Conservation (phyloP, 2,888 invertebrate genomes). For the Hirtodrosophila alboralis region DNA sequence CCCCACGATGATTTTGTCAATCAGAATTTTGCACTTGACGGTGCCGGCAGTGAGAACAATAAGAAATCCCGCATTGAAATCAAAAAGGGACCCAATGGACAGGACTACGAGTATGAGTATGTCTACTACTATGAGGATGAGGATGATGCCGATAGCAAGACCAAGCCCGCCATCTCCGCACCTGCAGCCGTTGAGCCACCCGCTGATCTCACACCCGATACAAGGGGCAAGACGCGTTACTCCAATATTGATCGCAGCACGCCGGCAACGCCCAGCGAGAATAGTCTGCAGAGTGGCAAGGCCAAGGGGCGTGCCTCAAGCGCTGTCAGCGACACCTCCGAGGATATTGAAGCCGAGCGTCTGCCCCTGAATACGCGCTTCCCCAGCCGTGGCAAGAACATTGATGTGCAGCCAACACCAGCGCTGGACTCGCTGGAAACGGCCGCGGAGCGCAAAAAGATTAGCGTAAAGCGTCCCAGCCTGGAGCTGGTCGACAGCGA, state of each 20-base stretch:
- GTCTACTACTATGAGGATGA: slow-evolving; percentile 96
- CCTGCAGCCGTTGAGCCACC: slow-evolving; percentile 55
- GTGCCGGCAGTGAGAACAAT: slow-evolving; percentile 88
- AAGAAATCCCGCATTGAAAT: slow-evolving; percentile 91
- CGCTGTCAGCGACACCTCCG: slow-evolving; percentile 41
- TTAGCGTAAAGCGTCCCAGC: slow-evolving; percentile 88
- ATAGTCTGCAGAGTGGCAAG: slow-evolving; percentile 88
- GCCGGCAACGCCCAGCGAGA: slow-evolving; percentile 85
- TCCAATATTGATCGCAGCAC: slow-evolving; percentile 83
- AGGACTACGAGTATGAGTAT: slow-evolving; percentile 96
- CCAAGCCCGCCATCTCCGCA: slow-evolving; percentile 82
- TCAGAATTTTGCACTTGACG: slow-evolving; percentile 86
- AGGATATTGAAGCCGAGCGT: slow-evolving; percentile 84
- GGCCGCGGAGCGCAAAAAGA: slow-evolving; percentile 83
- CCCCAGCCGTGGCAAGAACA: slow-evolving; percentile 88
- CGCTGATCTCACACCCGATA: slow-evolving; percentile 81
- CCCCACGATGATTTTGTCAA: slow-evolving; percentile 82
- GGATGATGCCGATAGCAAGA: slow-evolving; percentile 85
- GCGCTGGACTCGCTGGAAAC: slow-evolving; percentile 87
- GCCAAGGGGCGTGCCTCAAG: slow-evolving; percentile 84
- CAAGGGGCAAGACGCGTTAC: slow-evolving; percentile 84
- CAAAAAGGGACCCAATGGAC: slow-evolving; percentile 94
- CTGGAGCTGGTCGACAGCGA: slow-evolving; percentile 92
- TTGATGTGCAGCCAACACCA: slow-evolving; percentile 85
- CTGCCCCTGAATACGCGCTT: slow-evolving; percentile 94